Conservation (phyloP, 2,888 invertebrate genomes). For the Brachypterus glaber region DNA sequence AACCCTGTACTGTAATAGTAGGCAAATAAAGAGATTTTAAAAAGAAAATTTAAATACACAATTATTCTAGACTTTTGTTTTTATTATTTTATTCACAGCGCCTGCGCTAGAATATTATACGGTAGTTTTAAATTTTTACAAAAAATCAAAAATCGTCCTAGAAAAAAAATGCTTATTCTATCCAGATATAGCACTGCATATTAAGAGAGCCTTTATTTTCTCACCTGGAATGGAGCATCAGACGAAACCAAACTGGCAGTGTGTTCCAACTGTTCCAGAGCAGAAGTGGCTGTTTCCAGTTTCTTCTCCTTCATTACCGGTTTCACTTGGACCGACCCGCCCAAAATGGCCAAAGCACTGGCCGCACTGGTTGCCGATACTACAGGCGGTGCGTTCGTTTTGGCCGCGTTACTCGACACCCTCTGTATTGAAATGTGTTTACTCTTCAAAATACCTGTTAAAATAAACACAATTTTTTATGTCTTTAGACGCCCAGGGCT, state of each 20-base stretch:
- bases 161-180: not conserved
- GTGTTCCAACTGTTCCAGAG: slow-evolving; percentile 36
- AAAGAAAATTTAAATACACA: too few relatives aligned
- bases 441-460: slow-evolving; percentile 27
- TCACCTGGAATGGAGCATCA: slow-evolving; percentile 38
- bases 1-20: too few relatives aligned
- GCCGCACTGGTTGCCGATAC: slow-evolving; percentile 8
- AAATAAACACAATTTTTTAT: too few relatives aligned
- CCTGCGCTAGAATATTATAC: too few relatives aligned
- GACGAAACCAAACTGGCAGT: slow-evolving; percentile 34
- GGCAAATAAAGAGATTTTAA: too few relatives aligned
- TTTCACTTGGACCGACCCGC: too few relatives aligned
- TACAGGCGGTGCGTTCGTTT: slow-evolving; percentile 6
- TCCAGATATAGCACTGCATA: slow-evolving; percentile 1
- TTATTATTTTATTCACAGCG: too few relatives aligned
- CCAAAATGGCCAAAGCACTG: slow-evolving; percentile 10
- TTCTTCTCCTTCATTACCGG: slow-evolving; percentile 13
- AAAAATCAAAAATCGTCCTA: too few relatives aligned
- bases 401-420: slow-evolving; percentile 19
- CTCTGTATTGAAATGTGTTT: slow-evolving; percentile 31
- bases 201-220: slow-evolving; percentile 10
- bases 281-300: slow-evolving; percentile 22
- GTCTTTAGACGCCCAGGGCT: too few relatives aligned
- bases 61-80: too few relatives aligned
- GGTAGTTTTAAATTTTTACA: too few relatives aligned